A percentile compares a stretch with the other conserved stretches of the same genome.
phyloP scores from a whole-genome alignment of 1,140 invertebrate species.

The Atopsyche davidsoni region DNA sequence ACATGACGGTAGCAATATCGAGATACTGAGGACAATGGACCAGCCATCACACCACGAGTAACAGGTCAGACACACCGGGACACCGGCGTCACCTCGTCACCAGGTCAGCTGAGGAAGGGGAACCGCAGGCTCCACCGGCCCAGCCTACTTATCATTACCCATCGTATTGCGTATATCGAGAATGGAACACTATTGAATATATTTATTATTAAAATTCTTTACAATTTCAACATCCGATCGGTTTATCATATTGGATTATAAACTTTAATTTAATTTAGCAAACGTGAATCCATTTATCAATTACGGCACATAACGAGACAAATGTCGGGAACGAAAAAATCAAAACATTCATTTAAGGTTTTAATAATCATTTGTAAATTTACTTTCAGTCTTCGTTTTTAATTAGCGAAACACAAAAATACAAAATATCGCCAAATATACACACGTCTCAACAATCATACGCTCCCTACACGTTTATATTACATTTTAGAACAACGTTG shows the following conservation, averaged over 20 bases:
- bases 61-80: too few species aligned
- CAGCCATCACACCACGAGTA: too few species aligned
- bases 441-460: constrained; percentile 22
- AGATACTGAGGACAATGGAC: too few species aligned
- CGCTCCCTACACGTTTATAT: constrained; percentile 26
- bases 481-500: constrained; percentile 26
- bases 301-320: constrained; percentile 29
- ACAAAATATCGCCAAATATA: constrained; percentile 30
- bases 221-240: constrained; percentile 28
- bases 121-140: too few species aligned
- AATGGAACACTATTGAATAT: constrained; percentile 30
- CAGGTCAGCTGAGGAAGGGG: too few species aligned
- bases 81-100: too few species aligned
- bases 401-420: constrained; percentile 31
- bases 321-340: constrained; percentile 18
- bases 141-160: constrained; percentile 14
- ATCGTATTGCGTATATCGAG: constrained; percentile 21
- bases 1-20: too few species aligned
- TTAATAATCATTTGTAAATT: constrained; percentile 30
- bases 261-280: constrained; percentile 27
- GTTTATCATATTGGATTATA: constrained; percentile 25
- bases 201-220: constrained; percentile 28
- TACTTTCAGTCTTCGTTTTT: constrained; percentile 32
- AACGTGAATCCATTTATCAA: constrained; percentile 26
- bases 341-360: constrained; percentile 29